Evolutionary conservation across 1,140 invertebrate genomes (phyloP).

Genomic region (Yoshiicerus persimilis): DNA sequence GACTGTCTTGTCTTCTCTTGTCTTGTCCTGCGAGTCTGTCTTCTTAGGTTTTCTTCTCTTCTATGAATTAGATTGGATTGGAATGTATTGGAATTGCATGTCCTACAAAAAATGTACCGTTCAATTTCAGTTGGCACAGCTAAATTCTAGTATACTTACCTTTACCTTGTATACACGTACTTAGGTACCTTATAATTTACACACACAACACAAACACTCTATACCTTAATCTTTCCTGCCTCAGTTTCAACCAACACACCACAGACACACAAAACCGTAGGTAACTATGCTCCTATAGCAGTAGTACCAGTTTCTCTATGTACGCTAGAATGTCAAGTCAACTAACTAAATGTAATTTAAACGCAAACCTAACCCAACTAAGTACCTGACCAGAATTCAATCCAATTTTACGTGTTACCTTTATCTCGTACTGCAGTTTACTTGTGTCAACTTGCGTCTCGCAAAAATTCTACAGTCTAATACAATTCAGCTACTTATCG

Average conservation of each 20-base stretch:
- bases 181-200: not conserved
- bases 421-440: not conserved
- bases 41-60: not conserved
- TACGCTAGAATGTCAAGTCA: not conserved
- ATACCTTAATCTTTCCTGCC: not conserved
- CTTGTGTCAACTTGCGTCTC: not conserved
- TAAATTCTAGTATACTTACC: not conserved
- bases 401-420: not conserved
- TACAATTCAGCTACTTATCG: not conserved
- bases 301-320: not conserved
- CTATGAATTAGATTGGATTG: not conserved
- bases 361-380: not conserved
- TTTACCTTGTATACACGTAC: too few species aligned
- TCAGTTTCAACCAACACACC: not conserved
- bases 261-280: not conserved
- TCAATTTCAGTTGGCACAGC: slow-evolving; percentile 2
- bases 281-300: not conserved
- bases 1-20: not conserved
- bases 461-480: not conserved
- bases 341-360: not conserved
- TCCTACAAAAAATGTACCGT: slow-evolving; percentile 22
- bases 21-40: not conserved
- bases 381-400: not conserved
- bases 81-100: not conserved
- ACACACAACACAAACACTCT: too few species aligned